Percentiles rank a stretch among this genome's conserved stretches.
These are phyloP conservation scores for Squalus acanthias DNA, from an alignment of 2,797 vertebrate species.

Conservation along the genomic window DNA sequence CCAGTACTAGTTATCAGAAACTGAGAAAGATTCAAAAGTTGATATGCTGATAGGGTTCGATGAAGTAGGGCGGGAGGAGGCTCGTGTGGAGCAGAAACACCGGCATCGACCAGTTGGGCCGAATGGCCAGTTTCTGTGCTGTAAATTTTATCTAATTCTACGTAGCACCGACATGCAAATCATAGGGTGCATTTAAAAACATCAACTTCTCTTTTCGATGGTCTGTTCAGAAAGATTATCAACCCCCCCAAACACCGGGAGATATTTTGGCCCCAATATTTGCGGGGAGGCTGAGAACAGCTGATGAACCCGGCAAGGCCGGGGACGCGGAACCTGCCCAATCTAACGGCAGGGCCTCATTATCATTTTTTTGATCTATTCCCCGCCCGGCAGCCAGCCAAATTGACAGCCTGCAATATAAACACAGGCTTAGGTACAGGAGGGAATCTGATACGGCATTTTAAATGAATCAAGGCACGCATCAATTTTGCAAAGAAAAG, in stretches of 20 bases:
- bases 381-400: background rate
- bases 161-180: background rate
- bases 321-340: background rate
- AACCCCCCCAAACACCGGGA: background rate
- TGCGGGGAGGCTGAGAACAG: background rate
- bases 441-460: background rate
- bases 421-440: background rate
- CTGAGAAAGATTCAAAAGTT: background rate
- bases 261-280: background rate
- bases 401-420: background rate
- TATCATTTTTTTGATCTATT: background rate
- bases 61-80: background rate
- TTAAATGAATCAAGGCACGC: background rate
- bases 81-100: background rate
- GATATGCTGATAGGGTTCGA: background rate
- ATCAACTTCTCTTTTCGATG: background rate
- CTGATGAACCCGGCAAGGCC: background rate
- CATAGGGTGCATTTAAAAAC: background rate
- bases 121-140: background rate
- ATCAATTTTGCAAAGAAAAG: background rate
- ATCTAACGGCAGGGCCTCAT: background rate
- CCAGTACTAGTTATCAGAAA: background rate
- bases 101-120: background rate
- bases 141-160: background rate
- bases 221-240: background rate